Evolutionary conservation across 2,888 invertebrate species (phyloP).

Genomic region (Sarcophaga carnaria): DNA sequence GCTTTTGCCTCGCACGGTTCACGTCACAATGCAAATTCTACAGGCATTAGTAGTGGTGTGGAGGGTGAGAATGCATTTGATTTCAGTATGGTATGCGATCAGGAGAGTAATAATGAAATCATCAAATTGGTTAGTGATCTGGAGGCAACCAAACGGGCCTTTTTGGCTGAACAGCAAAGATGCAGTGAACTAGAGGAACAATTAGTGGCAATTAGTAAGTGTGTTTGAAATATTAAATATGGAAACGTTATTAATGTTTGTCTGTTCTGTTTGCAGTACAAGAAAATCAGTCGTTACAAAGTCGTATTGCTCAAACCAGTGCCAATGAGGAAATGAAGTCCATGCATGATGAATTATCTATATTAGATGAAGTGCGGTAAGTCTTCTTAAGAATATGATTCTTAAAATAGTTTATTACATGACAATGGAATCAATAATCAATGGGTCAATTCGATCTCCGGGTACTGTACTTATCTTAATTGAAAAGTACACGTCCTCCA

Average conservation of each 20-base stretch:
- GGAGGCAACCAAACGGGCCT: slow-evolving; percentile 86
- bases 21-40: slow-evolving; percentile 77
- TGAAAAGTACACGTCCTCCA: too few species aligned
- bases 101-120: slow-evolving; percentile 80
- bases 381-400: slow-evolving; percentile 48
- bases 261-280: slow-evolving; percentile 75
- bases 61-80: slow-evolving; percentile 70
- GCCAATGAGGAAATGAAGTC: slow-evolving; percentile 89
- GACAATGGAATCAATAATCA: too few species aligned
- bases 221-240: neutral
- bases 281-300: slow-evolving; percentile 81
- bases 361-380: slow-evolving; percentile 93
- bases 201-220: slow-evolving; percentile 83
- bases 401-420: too few species aligned
- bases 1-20: slow-evolving; percentile 72
- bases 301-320: slow-evolving; percentile 79
- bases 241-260: neutral
- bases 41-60: slow-evolving; percentile 73
- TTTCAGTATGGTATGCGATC: slow-evolving; percentile 70
- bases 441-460: too few species aligned
- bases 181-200: slow-evolving; percentile 90
- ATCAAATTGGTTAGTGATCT: slow-evolving; percentile 87
- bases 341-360: slow-evolving; percentile 90
- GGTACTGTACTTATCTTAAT: too few species aligned
- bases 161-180: slow-evolving; percentile 87